Percentiles rank a stretch among this genome's conserved stretches.
Evolutionary conservation across 1,140 invertebrate genomes (phyloP).

Genomic region (Drosophila teissieri): DNA sequence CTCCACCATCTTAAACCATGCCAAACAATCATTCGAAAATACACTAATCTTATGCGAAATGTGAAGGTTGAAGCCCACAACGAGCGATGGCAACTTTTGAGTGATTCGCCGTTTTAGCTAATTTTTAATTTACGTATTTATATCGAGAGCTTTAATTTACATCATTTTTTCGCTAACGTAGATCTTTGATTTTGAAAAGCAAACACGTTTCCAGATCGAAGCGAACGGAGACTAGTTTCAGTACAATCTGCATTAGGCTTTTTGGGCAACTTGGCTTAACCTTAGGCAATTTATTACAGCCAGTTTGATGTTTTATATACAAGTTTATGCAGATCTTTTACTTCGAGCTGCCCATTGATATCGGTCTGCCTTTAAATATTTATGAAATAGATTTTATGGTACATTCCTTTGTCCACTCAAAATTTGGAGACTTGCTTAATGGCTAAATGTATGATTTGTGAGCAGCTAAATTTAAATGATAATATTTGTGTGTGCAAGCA

Average conservation of each 20-base stretch:
- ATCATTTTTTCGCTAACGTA: constrained; percentile 37
- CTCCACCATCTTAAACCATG: constrained; percentile 29
- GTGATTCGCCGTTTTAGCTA: constrained; percentile 60
- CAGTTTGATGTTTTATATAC: constrained; percentile 25
- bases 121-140: constrained; percentile 77
- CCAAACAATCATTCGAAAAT: constrained; percentile 25
- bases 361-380: constrained; percentile 58
- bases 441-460: constrained; percentile 59
- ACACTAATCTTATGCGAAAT: constrained; percentile 56
- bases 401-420: constrained; percentile 23
- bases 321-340: constrained; percentile 29
- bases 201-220: constrained; percentile 59
- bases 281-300: constrained; percentile 57
- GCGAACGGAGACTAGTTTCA: constrained; percentile 59
- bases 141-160: constrained; percentile 66
- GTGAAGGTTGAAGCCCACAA: constrained; percentile 60
- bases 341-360: constrained; percentile 2
- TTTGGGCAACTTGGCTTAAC: constrained; percentile 8
- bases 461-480: constrained; percentile 27
- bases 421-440: constrained; percentile 53
- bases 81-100: constrained; percentile 34
- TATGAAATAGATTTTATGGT: constrained; percentile 69
- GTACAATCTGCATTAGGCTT: constrained; percentile 44
- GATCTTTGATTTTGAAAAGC: constrained; percentile 34
- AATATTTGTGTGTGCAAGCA: neutral